Conservation (phyloP, 2,888 invertebrate genomes). For the Beris chalybata region DNA sequence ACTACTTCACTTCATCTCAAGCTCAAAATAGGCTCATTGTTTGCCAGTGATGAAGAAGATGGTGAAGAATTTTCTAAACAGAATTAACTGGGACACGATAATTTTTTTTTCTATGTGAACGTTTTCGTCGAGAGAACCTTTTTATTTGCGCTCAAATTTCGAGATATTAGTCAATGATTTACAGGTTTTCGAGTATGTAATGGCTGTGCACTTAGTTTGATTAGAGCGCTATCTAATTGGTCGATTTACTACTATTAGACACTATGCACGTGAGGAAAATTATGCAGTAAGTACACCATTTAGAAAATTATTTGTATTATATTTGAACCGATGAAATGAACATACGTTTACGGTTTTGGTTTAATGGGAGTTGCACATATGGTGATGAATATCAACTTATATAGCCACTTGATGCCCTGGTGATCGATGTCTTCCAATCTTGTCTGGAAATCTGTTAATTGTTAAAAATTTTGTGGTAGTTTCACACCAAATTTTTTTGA, state of each 20-base stretch:
- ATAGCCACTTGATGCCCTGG: too few relatives aligned
- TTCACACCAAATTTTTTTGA: too few relatives aligned
- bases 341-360: too few relatives aligned
- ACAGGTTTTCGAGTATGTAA: conserved; percentile 21
- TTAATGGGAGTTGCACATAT: too few relatives aligned
- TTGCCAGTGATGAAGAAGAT: neutral
- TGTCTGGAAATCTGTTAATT: too few relatives aligned
- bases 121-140: neutral
- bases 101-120: conserved; percentile 9
- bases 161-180: conserved; percentile 20
- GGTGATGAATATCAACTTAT: too few relatives aligned
- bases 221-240: conserved; percentile 16
- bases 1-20: neutral
- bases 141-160: conserved; percentile 15
- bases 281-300: neutral
- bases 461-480: too few relatives aligned
- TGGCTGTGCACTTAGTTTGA: conserved; percentile 10
- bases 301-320: too few relatives aligned
- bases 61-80: conserved; percentile 2
- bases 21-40: neutral
- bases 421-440: too few relatives aligned
- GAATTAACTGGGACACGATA: conserved; percentile 22
- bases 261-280: conserved; percentile 20
- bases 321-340: too few relatives aligned
- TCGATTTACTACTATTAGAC: conserved; percentile 2